Evolutionary conservation across 2,113 vertebrate species (phyloP).

Genomic region (Oenanthe oenanthe): DNA sequence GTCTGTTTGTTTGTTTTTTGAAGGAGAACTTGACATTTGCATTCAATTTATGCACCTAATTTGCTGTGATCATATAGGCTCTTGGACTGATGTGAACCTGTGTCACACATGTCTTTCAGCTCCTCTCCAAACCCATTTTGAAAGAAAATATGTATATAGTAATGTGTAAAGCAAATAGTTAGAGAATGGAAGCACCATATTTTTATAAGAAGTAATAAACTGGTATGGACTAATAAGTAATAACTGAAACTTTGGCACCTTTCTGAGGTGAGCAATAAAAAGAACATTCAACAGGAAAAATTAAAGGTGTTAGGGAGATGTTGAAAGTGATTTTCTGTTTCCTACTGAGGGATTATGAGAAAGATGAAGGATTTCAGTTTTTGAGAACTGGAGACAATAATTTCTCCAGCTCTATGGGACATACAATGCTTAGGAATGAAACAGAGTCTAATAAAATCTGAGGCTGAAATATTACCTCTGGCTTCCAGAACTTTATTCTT

Average conservation of each 20-base stretch:
- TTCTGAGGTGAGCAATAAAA: constrained; percentile 70
- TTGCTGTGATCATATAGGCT: background rate
- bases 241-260: constrained; percentile 62
- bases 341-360: constrained; percentile 69
- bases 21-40: background rate
- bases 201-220: constrained; percentile 69
- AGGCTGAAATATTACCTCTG: constrained; percentile 72
- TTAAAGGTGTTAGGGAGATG: constrained; percentile 71
- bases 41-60: background rate
- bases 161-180: background rate
- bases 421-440: constrained; percentile 67
- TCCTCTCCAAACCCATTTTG: background rate
- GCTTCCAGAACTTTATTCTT: constrained; percentile 71
- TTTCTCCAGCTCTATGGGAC: constrained; percentile 71
- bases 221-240: constrained; percentile 53
- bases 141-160: background rate
- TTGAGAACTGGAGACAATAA: constrained; percentile 60
- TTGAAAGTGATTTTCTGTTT: constrained; percentile 70
- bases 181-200: constrained; percentile 6
- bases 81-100: background rate
- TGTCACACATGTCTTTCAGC: background rate
- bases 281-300: constrained; percentile 75
- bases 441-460: constrained; percentile 76
- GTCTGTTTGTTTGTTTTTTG: background rate
- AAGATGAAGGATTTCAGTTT: constrained; percentile 68